Evolutionary conservation across 2,113 vertebrate genomes (phyloP).

Genomic region (Arvicanthis niloticus): DNA sequence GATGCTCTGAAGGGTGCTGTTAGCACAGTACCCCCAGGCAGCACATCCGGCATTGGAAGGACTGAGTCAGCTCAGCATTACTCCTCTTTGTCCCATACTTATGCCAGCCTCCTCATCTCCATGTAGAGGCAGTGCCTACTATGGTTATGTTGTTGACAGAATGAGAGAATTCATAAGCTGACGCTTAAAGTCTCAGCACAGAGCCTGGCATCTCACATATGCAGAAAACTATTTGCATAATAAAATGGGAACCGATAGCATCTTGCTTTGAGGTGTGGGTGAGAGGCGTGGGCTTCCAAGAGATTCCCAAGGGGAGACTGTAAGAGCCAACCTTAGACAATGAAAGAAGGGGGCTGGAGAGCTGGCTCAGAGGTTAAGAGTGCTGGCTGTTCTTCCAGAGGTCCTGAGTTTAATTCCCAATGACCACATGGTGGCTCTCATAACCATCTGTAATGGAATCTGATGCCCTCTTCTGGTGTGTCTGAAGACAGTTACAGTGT

Average conservation of each 20-base stretch:
- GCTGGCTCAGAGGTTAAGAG: too few relatives aligned
- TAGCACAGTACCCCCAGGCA: too few relatives aligned
- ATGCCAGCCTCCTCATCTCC: neutral
- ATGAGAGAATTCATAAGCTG: neutral
- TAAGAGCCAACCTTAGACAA: neutral
- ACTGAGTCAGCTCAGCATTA: neutral
- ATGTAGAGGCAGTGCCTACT: neutral
- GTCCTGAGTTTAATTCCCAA: too few relatives aligned
- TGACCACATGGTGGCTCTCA: too few relatives aligned
- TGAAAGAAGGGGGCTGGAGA: too few relatives aligned
- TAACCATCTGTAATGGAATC: too few relatives aligned
- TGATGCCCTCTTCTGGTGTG: too few relatives aligned
- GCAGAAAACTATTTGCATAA: neutral
- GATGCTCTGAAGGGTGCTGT: neutral
- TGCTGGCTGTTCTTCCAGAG: too few relatives aligned
- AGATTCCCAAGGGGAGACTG: neutral
- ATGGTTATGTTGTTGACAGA: neutral
- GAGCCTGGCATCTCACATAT: neutral
- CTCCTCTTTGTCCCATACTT: neutral
- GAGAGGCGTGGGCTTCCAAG: fast-evolving
- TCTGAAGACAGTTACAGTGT: too few relatives aligned
- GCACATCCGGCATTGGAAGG: neutral
- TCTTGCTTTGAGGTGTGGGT: neutral
- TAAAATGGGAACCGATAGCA: neutral
- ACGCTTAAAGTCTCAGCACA: neutral